These are phyloP conservation scores for Calephelis virginiensis DNA, from an alignment of 1,140 invertebrate species.

Conservation along the genomic window DNA sequence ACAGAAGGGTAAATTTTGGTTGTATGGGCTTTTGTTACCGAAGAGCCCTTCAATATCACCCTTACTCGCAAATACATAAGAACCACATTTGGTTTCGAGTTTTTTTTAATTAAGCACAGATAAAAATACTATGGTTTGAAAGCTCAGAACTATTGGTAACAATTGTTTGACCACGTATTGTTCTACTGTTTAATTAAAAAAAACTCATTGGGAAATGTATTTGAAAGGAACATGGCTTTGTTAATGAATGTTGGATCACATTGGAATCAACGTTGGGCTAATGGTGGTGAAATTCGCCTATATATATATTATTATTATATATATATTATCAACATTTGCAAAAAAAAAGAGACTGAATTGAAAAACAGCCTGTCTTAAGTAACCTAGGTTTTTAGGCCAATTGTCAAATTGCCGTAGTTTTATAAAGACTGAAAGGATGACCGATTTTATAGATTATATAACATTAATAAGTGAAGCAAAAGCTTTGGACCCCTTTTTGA, in stretches of 20 bases:
- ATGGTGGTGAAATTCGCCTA: neutral
- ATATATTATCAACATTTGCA: too few relatives aligned
- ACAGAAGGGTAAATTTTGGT: constrained; percentile 12
- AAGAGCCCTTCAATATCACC: constrained; percentile 5
- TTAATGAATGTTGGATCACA: neutral
- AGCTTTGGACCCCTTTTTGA: too few relatives aligned
- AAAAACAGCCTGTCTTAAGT: too few relatives aligned
- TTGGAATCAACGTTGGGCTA: neutral
- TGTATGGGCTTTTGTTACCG: constrained; percentile 11
- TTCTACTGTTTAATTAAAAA: constrained; percentile 18
- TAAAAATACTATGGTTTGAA: constrained; percentile 19
- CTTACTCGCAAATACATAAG: constrained; percentile 12
- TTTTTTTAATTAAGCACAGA: constrained; percentile 24
- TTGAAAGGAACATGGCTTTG: constrained; percentile 3
- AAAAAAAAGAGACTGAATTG: too few relatives aligned
- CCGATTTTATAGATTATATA: too few relatives aligned
- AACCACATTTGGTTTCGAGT: constrained; percentile 12
- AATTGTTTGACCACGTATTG: constrained; percentile 23
- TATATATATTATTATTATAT: too few relatives aligned
- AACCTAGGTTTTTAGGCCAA: too few relatives aligned
- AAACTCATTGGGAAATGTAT: constrained; percentile 8
- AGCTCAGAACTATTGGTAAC: constrained; percentile 19
- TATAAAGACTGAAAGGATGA: too few relatives aligned
- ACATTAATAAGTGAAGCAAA: too few relatives aligned
- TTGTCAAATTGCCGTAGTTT: too few relatives aligned